These are phyloP conservation scores for Grallaria varia DNA, from an alignment of 2,113 vertebrate genomes.

Conservation along the genomic window DNA sequence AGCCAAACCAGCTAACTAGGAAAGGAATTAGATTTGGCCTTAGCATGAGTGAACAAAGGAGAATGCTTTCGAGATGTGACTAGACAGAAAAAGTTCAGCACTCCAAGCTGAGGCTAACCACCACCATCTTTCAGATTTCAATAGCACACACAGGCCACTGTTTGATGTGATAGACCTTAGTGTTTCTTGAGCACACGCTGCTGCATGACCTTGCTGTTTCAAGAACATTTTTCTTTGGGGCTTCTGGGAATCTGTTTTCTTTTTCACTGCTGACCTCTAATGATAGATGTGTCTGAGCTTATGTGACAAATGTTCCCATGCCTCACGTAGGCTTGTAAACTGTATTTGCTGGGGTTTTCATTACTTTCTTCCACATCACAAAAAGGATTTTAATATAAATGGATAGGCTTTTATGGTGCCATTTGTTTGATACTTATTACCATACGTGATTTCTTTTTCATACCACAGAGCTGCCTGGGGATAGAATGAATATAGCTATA, in stretches of 20 bases:
- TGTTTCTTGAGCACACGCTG: background rate
- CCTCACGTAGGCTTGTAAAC: background rate
- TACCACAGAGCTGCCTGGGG: background rate
- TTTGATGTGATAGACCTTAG: background rate
- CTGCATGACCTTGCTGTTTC: constrained; percentile 34
- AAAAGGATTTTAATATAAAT: constrained; percentile 37
- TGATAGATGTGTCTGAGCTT: constrained; percentile 33
- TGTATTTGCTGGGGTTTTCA: constrained; percentile 8
- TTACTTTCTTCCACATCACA: background rate
- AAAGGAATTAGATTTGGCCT: background rate
- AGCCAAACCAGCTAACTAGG: background rate
- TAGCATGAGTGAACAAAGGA: background rate
- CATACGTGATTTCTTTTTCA: constrained; percentile 26
- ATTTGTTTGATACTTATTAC: constrained; percentile 39
- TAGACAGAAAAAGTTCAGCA: background rate
- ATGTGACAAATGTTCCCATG: constrained; percentile 25
- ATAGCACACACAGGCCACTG: background rate
- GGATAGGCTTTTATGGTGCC: constrained; percentile 1
- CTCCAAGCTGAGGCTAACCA: background rate
- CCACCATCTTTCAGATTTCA: background rate
- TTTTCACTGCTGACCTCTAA: constrained; percentile 46
- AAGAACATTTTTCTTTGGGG: constrained; percentile 30
- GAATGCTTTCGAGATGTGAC: background rate
- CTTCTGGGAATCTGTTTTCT: constrained; percentile 42
- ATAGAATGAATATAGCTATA: background rate